Evolutionary conservation across 2,888 invertebrate genomes (phyloP).

Genomic region (Tryphoninae sp.): DNA sequence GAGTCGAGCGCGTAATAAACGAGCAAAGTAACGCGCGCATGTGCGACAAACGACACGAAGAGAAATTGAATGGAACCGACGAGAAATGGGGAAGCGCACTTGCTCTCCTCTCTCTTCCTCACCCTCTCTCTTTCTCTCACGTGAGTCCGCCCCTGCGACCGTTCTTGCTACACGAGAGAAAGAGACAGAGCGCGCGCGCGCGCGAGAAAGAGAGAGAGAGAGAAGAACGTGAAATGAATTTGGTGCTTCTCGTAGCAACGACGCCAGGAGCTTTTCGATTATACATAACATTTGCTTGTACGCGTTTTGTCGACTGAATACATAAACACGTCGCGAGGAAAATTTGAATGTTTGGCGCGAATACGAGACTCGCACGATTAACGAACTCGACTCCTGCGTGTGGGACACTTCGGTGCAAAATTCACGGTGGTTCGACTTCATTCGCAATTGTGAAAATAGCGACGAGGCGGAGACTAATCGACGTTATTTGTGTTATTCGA

Average conservation of each 20-base stretch:
- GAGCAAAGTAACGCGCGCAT: conserved; percentile 4
- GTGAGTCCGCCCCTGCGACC: not conserved
- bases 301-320: not conserved
- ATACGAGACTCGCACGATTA: not conserved
- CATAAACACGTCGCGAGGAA: not conserved
- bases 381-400: not conserved
- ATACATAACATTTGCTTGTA: not conserved
- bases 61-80: conserved; percentile 45
- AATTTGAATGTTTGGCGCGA: conserved; percentile 15
- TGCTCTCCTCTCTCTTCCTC: not conserved
- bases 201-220: not conserved
- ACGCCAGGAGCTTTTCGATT: not conserved
- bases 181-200: too few relatives aligned
- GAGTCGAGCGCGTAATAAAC: conserved; percentile 35
- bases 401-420: not conserved
- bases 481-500: too few relatives aligned
- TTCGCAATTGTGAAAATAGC: not conserved
- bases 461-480: not conserved
- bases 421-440: not conserved
- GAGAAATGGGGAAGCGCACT: conserved; percentile 30
- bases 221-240: conserved; percentile 44
- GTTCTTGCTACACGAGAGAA: too few relatives aligned
- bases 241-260: conserved; percentile 1
- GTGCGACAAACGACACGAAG: conserved; percentile 26
- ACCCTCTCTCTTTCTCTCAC: not conserved